Base-by-base conservation (phyloP, 1,140 invertebrate genomes). In the Drosophila truncata region DNA sequence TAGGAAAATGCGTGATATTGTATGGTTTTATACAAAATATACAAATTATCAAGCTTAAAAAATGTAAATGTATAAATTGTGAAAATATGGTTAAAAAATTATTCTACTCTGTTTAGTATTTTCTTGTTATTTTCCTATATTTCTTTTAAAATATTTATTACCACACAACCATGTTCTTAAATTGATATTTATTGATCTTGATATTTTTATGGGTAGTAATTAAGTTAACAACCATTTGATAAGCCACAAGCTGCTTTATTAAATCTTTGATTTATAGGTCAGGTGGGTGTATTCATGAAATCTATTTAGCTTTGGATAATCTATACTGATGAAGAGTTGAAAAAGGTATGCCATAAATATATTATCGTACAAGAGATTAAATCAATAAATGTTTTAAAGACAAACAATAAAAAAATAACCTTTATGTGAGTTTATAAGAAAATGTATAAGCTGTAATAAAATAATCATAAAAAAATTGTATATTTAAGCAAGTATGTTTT, bases 211-310 rank as follows among this genome's bases (percentile, higher is more conserved):
- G 16, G 20, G 14, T 23, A 1, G 35, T 54, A 54, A 35, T 35
- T 83, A 83, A 82, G 73, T 87, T 86, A 61, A 86, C 66, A 82
- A 60, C 60, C 75, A 62, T 62, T 85, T 69, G 50, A 84, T 59
- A 59, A 69, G 49, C 37, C 11, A 35, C 47, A 73, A 66, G 10
- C 9, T 29, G 44, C 33, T 37, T 54, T 27, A 46, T 23, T 52
- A 42, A 54, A 16, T 29, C 55, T 35, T 27, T 23, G 18, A 39
- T 73, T 71, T 41, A 29, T 58, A 33, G 41, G 13, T 37, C 10
- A 33, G 39, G 63, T 66, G 77, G 58, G 57, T 47, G 57, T 16
- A 13, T 35, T 23, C 23, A 47, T 61, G 35, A n/a, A 58, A 50
- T 58, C 35, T 1, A 66, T 35, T 50, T 52, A 42, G 8, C 16